These are phyloP conservation scores for Myiotriccus ornatus DNA, from an alignment of 2,797 vertebrate genomes.

Conservation along the genomic window DNA sequence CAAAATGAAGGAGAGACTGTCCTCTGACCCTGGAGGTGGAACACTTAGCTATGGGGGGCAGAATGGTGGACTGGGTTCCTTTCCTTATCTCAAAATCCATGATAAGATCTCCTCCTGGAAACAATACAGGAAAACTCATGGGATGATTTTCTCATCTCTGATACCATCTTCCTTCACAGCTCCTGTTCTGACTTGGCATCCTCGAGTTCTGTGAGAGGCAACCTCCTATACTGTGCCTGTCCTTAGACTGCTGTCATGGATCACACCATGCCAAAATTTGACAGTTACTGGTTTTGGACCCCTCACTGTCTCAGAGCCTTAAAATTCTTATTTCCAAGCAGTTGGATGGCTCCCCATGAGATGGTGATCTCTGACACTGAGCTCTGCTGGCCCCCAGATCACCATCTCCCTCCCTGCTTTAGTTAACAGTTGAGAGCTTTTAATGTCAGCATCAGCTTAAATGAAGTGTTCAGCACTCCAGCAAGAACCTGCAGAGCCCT, in stretches of 20 bases:
- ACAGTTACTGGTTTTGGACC: background rate
- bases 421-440: fast-evolving
- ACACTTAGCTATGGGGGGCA: background rate
- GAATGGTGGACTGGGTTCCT: background rate
- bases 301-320: background rate
- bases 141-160: background rate
- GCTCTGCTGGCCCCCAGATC: background rate
- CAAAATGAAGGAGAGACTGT: background rate
- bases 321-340: background rate
- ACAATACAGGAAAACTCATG: background rate
- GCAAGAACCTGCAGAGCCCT: background rate
- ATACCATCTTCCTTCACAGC: background rate
- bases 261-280: background rate
- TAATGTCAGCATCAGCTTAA: background rate
- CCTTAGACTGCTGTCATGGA: background rate
- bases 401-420: background rate
- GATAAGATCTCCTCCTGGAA: background rate
- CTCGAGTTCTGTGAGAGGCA: background rate
- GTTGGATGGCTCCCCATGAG: background rate
- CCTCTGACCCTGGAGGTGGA: background rate
- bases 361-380: background rate
- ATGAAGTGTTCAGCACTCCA: background rate
- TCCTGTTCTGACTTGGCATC: background rate
- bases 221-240: background rate
- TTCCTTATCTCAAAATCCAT: background rate